Evolutionary conservation across 53 echinoderm and acorn worm genomes (phyloP), one percentile per base, ranked within the genome.

Genomic region (Henricia sp.): DNA sequence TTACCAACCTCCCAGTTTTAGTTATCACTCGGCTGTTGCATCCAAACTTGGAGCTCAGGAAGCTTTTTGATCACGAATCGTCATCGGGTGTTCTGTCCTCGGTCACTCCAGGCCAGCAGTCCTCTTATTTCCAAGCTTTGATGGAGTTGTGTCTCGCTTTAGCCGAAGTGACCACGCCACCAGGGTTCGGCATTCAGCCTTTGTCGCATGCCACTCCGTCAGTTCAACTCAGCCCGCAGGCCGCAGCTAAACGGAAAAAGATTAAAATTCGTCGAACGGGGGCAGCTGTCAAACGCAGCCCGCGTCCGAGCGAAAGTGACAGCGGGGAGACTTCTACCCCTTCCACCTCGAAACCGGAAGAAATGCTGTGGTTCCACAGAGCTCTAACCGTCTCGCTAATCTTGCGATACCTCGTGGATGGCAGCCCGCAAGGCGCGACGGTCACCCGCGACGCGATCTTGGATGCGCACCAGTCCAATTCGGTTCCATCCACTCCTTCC

Each of bases 311-410:
- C 21, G 91, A 91, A 40, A 88, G 94, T 24, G 94, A 94, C 72
- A 85, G 89, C 34, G 88, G 85, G 32, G 91, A 72, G 50, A 91
- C 85, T 27, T 84, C 90, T 8, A 51, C 85, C 13, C 71, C 80
- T 26, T 68, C 82, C 13, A 72, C 84, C 27, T 84, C 77, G 38
- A 88, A 91, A 37, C 91, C 94, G 20, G 94, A 94, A 41, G 94
- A 94, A 42, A 91, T 91, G 91, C 77, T 94, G 50, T 94, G 94
- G 94, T 94, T 94, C 82, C 91, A 91, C 76, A 84, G 94, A 65
- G 91, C 94, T 8, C 67, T 88, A 35, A 88, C 94, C 27, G 69
- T 91, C 29, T 91, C 91, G 4, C 54, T 94, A 16, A 88, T 94
- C 9, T 67, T 94, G 51, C 74, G 94, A 30, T 80, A 88, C 88